Base-by-base conservation (phyloP, 2,888 invertebrate genomes). In the Tineola bisselliella region DNA sequence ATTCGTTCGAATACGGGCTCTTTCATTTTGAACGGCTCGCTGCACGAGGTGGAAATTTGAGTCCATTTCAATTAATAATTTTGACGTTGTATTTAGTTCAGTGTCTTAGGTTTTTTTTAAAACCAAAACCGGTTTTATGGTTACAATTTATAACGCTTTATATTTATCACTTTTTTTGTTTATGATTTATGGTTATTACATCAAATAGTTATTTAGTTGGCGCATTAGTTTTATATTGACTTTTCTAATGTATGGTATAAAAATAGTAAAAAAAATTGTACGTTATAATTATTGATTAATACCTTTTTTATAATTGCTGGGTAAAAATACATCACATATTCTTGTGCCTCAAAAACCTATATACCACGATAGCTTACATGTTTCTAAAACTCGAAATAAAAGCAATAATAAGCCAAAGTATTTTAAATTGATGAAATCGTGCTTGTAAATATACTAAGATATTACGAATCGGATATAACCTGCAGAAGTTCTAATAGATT, bases 31-130 rank as follows among this genome's bases (percentile, higher is more conserved):
- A 67, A 67, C 65, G 66, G 66, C 63, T 65, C 66, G 67, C 66
- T 33, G 66, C 67, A 66, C 63, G 68, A 69, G 70, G 66, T 73
- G 70, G 72, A 72, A 73, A 71, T 68, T 67, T 68, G 68, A 71
- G 71, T 70, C 74, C 56, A 69, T 71, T 76, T 75, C 70, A 71
- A 78, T 78, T 77, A 73, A 75, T 74, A 73, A 70, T 71, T 74
- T 71, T 72, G 70, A 71, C 70, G 69, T 70, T 65, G 64, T 60
- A 64, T 67, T 66, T 68, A 66, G 67, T 60, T 33, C 19, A 19
- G 19, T 31, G 58, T 61, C 59, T 19, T 25, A 15, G 30, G 59
- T 59, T 62, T 8, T 43, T 54, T 58, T 61, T 58, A 12, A 2
- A n/a, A 15, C 11, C 18, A 44, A 56, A 25, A 56, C 44, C 18